Base-by-base conservation (phyloP, 2,797 vertebrate species). In the Pterois miles region DNA sequence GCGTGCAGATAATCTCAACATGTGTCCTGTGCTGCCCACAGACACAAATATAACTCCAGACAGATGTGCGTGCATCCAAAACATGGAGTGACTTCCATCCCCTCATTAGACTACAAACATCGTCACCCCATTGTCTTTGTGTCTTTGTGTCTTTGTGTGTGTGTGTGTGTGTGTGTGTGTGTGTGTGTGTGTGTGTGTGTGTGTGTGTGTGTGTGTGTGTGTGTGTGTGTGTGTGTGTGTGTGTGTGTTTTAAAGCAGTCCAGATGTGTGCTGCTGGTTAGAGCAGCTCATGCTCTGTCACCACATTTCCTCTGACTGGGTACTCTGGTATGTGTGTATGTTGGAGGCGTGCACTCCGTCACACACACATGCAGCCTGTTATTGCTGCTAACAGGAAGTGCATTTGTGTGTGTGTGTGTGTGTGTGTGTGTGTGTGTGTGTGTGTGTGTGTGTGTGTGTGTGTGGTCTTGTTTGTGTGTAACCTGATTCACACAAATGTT, bases 241-340 rank as follows among this genome's bases (percentile, higher is more conserved):
- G 34, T 43, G 40, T 43, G 23, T 18, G 38, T 65, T 57, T 72
- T 82, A 86, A 90, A 70, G n/a, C 22, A 2, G 68, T 77, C 89
- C 90, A 91, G 89, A 89, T 92, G 87, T 84, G 57, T 38, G 25
- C 70, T 53, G 38, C 43, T 75, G 86, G 79, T 87, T 83, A 34
- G 14, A 50, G 8, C 33, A 56, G 57, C 56, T 86, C 69, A 11
- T 53, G 73, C 52, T 77, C 46, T 2, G 71, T 77, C 27, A 66
- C 83, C 79, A 84, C 83, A 83, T 79, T 87, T 90, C 83, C 82
- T 89, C 84, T 91, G 84, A 89, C 83, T 88, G 29, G 66, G 78
- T 82, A 50, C 80, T 88, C 65, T 84, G 86, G 85, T 84, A 88
- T 86, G 85, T 69, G 72, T 68, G 66, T 71, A 22, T 79, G 78